Evolutionary conservation across 2,888 invertebrate species (phyloP).

Genomic region (Scaptomyza cyrtandrae): DNA sequence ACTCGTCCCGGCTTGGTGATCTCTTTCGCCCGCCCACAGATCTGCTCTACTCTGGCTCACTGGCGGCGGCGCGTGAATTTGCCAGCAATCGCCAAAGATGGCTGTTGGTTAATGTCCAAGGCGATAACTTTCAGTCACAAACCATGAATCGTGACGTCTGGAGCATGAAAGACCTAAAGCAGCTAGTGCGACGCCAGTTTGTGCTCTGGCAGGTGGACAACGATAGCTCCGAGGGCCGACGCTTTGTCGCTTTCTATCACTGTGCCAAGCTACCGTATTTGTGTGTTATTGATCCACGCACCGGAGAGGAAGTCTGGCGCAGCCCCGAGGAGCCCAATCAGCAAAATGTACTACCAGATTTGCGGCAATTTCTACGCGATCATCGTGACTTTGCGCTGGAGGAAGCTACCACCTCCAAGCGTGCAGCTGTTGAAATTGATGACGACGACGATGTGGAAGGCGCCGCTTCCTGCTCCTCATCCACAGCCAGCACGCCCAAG

Average conservation of each 20-base stretch:
- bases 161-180: conserved; percentile 87
- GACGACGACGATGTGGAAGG: conserved; percentile 58
- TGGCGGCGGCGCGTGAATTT: conserved; percentile 86
- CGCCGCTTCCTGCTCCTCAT: conserved; percentile 49
- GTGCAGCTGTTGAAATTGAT: conserved; percentile 58
- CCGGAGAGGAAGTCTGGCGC: conserved; percentile 86
- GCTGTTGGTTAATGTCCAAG: conserved; percentile 90
- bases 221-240: conserved; percentile 86
- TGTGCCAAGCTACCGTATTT: conserved; percentile 87
- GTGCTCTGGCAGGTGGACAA: conserved; percentile 88
- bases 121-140: conserved; percentile 89
- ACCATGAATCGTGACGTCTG: conserved; percentile 89
- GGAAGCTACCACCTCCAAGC: conserved; percentile 75
- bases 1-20: conserved; percentile 87
- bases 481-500: conserved; percentile 54
- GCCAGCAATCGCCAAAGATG: conserved; percentile 87
- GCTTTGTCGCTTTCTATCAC: conserved; percentile 88
- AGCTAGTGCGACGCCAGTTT: conserved; percentile 87
- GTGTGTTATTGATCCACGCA: conserved; percentile 88
- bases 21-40: conserved; percentile 89
- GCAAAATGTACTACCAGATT: conserved; percentile 70
- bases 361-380: conserved; percentile 71
- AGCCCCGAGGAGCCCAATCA: conserved; percentile 74
- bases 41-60: conserved; percentile 87
- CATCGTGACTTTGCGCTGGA: conserved; percentile 77